Percentiles rank a stretch among this genome's conserved stretches.
Evolutionary conservation across 2,797 vertebrate species (phyloP).

Genomic region (Cuniculus paca): DNA sequence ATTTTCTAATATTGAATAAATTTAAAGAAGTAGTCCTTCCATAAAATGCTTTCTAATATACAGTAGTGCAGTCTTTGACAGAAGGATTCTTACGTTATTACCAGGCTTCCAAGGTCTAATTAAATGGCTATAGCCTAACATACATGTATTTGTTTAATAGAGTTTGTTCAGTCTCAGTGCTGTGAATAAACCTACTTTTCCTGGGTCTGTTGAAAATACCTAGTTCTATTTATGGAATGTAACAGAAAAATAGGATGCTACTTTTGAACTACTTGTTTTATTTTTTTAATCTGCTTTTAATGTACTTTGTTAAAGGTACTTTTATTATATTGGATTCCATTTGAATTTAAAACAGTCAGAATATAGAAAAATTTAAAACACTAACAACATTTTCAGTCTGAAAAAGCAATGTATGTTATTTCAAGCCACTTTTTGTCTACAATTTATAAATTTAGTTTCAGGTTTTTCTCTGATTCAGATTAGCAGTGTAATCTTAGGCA

Average conservation of each 20-base stretch:
- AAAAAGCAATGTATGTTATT: conserved; percentile 62
- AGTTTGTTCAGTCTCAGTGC: conserved; percentile 19
- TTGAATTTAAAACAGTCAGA: conserved; percentile 67
- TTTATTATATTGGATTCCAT: conserved; percentile 33
- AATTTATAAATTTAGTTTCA: conserved; percentile 54
- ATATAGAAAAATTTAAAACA: conserved; percentile 37
- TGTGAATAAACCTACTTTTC: conserved; percentile 46
- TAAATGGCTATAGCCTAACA: neutral
- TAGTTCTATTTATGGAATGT: conserved; percentile 53
- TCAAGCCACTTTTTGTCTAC: conserved; percentile 33
- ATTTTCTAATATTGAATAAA: conserved; percentile 59
- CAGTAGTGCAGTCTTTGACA: conserved; percentile 7
- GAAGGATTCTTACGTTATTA: conserved; percentile 37
- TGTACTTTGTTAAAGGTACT: conserved; percentile 13
- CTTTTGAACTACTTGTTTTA: conserved; percentile 7
- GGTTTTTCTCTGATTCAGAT: conserved; percentile 8
- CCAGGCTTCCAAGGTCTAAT: neutral
- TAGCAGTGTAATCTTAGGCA: conserved; percentile 38
- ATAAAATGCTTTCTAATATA: conserved; percentile 4
- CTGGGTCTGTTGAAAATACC: neutral
- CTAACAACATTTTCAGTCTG: conserved; percentile 41
- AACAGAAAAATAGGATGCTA: conserved; percentile 31
- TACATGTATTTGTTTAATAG: conserved; percentile 49
- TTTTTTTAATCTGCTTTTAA: conserved; percentile 54
- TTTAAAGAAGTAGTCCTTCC: neutral